Conservation (phyloP, 2,797 vertebrate species). For the Ctenosaura bakeri region DNA sequence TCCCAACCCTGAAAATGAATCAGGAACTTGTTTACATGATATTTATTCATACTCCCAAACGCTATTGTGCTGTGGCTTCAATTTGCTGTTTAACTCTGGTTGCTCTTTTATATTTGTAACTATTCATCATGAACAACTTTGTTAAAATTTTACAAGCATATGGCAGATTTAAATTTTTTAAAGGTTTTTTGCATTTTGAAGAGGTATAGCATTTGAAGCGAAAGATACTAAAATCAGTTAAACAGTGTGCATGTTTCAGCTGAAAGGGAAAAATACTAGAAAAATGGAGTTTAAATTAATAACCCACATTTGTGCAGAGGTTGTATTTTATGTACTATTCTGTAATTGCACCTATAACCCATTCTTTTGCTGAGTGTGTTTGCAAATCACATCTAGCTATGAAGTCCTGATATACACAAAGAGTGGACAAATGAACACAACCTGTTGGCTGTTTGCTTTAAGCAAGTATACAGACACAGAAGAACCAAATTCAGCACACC, state of each 20-base stretch:
- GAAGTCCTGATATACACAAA: background rate
- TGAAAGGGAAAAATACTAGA: background rate
- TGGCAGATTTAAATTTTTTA: background rate
- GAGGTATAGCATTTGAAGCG: background rate
- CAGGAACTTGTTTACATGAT: slow-evolving; percentile 47
- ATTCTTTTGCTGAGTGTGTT: background rate
- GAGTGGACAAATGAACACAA: background rate
- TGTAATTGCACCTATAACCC: background rate
- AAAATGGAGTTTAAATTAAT: background rate
- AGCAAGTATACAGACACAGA: background rate
- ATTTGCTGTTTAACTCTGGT: slow-evolving; percentile 35
- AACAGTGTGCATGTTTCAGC: background rate
- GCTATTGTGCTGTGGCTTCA: slow-evolving; percentile 13
- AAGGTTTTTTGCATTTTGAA: slow-evolving; percentile 10
- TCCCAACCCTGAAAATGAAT: slow-evolving; percentile 54
- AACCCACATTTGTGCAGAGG: background rate
- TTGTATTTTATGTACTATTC: background rate
- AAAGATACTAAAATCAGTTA: background rate
- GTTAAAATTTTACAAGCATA: slow-evolving; percentile 40
- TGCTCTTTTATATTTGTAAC: slow-evolving; percentile 49
- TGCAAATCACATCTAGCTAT: background rate
- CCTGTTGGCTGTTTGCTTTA: background rate
- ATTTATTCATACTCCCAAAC: slow-evolving; percentile 39
- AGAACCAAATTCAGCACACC: background rate
- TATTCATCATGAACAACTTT: slow-evolving; percentile 36